Base-by-base conservation (phyloP, 1,140 invertebrate species). In the Leptinotarsa defecta region DNA sequence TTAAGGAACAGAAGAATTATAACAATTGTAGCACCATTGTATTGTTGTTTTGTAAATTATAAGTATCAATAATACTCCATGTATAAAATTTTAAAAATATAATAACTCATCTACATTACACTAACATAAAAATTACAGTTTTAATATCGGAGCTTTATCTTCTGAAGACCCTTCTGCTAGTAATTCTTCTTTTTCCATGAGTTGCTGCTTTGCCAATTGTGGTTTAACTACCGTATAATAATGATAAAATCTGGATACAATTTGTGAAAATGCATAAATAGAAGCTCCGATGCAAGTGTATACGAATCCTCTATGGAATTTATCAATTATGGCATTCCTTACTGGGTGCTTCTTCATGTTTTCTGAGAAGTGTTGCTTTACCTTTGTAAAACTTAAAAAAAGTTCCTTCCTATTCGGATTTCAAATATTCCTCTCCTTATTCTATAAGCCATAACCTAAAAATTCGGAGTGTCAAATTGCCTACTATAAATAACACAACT, bases 231-330 rank as follows among this genome's bases (percentile, higher is more conserved):
- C 86, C 73, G 82, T 87, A 67, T 86, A 86, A 78, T 89, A 88
- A 76, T 85, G 84, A 72, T 87, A 88, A 63, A 85, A 83, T 82
- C 87, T 84, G 68, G 87, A 82, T 24, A 84, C 86, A 15, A 88
- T 74, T 24, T 87, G 71, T 15, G 85, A 73, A 20, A 84, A 80
- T 27, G 87, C 88, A 84, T 87, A 87, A 8, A 89, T 24, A 69
- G 88, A 88, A 48, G 88, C 77, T 3, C 84, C 88, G 57, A 89
- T 79, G 80, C 88, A 89, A 57, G 85, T 85, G 49, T 85, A 72
- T n/a, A 89, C 88, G 76, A 83, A 84, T 49, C 87, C 86, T 84
- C 83, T 86, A 77, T 89, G 88, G 63, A 89, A 72, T 81, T 84
- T 86, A 75, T 89, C 87, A 63, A 88, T 83, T 61, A 88, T 75